Conservation (phyloP, 2,888 invertebrate species). For the Phaonia tiefii region DNA sequence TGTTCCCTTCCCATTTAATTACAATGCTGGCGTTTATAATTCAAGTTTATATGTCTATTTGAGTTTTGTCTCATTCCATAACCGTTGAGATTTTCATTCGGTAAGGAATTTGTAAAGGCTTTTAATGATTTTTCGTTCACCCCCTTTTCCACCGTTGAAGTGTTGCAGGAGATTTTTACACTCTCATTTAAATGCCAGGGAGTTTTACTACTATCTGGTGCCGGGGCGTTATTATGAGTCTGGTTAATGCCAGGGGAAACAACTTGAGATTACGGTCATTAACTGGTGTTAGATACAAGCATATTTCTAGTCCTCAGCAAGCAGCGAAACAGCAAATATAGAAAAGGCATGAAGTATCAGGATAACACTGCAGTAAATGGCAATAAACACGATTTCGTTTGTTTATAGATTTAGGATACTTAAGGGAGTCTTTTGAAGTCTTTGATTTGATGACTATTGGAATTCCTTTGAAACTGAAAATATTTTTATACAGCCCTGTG, state of each 20-base stretch:
- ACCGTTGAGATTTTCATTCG: slow-evolving; percentile 3
- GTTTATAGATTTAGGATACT: slow-evolving; percentile 27
- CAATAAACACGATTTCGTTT: slow-evolving; percentile 13
- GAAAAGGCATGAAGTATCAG: not conserved
- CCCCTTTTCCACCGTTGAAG: not conserved
- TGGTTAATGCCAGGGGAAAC: slow-evolving; percentile 8
- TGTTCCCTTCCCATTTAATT: slow-evolving; percentile 53
- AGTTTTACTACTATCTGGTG: not conserved
- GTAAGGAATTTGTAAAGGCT: not conserved
- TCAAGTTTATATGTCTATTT: slow-evolving; percentile 52
- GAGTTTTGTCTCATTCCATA: slow-evolving; percentile 26
- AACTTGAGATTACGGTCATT: slow-evolving; percentile 24
- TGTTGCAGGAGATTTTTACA: slow-evolving; percentile 19
- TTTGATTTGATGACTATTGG: slow-evolving; percentile 1
- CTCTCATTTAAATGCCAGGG: slow-evolving; percentile 21
- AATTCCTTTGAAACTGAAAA: too few relatives aligned
- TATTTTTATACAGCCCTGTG: too few relatives aligned
- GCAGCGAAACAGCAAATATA: not conserved
- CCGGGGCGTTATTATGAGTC: slow-evolving; percentile 1
- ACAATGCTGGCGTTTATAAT: slow-evolving; percentile 34
- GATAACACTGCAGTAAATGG: slow-evolving; percentile 2
- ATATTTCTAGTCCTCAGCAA: slow-evolving; percentile 2
- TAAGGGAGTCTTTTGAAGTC: not conserved
- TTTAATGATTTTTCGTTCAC: slow-evolving; percentile 8
- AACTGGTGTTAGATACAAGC: slow-evolving; percentile 30